Percentiles rank a stretch among this genome's conserved stretches.
These are phyloP conservation scores for Sphaerophoria taeniata DNA, from an alignment of 2,888 invertebrate species.

Conservation along the genomic window DNA sequence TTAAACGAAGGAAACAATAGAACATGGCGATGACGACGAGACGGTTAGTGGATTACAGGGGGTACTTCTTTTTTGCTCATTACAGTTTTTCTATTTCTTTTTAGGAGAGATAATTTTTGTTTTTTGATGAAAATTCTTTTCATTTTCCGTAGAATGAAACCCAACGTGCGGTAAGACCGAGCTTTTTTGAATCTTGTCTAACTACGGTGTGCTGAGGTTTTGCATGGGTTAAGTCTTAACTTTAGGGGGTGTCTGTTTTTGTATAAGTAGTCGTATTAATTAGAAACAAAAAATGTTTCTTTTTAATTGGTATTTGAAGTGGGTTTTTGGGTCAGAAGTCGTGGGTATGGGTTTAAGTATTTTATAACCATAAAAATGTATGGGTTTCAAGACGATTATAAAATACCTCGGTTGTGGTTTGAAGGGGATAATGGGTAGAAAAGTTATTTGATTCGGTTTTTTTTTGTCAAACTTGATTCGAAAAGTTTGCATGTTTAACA, in stretches of 20 bases:
- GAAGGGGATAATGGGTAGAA: no score
- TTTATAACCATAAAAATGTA: background rate
- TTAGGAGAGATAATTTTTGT: conserved; percentile 17
- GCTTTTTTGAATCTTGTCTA: conserved; percentile 5
- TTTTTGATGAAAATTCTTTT: conserved; percentile 50
- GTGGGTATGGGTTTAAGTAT: conserved; percentile 13
- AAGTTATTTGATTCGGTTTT: no score
- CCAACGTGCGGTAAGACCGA: conserved; percentile 15
- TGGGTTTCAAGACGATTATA: background rate
- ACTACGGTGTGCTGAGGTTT: background rate
- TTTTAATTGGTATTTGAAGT: conserved; percentile 34
- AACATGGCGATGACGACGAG: background rate
- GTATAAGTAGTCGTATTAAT: conserved; percentile 25
- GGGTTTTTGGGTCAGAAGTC: conserved; percentile 42
- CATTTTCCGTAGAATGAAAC: conserved; percentile 9
- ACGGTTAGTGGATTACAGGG: background rate
- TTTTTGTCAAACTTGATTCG: background rate
- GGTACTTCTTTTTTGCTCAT: background rate
- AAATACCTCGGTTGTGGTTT: background rate
- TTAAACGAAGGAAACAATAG: conserved; percentile 33
- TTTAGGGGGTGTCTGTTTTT: background rate
- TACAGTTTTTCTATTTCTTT: conserved; percentile 30
- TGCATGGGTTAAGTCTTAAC: background rate
- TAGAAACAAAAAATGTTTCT: conserved; percentile 10
- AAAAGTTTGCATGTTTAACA: conserved; percentile 9